Conservation (phyloP, 2,888 invertebrate species). For the Hofmannophila pseudospretella region DNA sequence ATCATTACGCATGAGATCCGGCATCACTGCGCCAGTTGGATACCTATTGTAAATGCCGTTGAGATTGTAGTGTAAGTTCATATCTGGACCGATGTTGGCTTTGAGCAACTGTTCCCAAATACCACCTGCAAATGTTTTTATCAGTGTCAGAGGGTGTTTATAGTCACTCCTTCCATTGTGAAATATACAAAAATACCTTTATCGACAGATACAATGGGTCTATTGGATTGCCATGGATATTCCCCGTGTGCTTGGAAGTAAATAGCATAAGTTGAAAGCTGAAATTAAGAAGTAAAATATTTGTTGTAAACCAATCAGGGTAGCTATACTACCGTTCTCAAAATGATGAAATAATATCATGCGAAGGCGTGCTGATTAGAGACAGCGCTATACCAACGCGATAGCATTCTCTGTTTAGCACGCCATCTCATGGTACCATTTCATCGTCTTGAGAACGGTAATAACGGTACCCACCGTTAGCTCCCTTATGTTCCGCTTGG, state of each 20-base stretch:
- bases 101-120: conserved; percentile 72
- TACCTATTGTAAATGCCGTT: conserved; percentile 68
- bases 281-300: conserved; percentile 15
- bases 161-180: no score
- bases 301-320: no score
- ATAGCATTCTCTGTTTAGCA: no score
- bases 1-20: conserved; percentile 62
- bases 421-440: no score
- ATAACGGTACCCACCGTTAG: no score
- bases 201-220: conserved; percentile 54
- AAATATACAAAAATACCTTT: conserved; percentile 60
- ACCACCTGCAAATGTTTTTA: conserved; percentile 41
- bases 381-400: no score
- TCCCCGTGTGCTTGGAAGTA: conserved; percentile 73
- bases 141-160: no score
- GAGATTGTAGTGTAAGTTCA: conserved; percentile 70
- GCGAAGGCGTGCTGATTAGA: no score
- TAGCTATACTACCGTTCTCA: no score
- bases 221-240: conserved; percentile 68
- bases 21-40: conserved; percentile 44
- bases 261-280: conserved; percentile 66
- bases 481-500: no score
- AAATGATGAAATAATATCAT: no score
- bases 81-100: conserved; percentile 70
- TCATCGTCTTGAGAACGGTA: no score